Conservation (phyloP, 2,113 vertebrate genomes). For the Lampris incognitus region DNA sequence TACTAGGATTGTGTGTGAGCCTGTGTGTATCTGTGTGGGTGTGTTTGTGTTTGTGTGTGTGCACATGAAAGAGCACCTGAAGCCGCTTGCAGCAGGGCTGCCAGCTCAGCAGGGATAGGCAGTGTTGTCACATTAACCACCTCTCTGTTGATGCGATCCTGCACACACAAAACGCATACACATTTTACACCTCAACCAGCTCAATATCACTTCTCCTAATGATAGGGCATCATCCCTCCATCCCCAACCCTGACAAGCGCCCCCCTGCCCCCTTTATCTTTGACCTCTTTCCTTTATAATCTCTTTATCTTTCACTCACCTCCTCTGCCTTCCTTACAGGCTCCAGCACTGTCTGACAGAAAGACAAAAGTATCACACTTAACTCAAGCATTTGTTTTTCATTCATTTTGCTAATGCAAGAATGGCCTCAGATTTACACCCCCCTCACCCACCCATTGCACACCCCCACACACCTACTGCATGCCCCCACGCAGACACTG, state of each 20-base stretch:
- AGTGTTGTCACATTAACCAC: constrained; percentile 92
- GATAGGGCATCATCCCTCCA: neutral
- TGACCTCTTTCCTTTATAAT: constrained; percentile 56
- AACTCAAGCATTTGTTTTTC: constrained; percentile 41
- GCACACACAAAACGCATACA: constrained; percentile 12
- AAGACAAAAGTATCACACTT: constrained; percentile 62
- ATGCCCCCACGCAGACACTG: constrained; percentile 1
- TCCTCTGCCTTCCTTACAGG: constrained; percentile 82
- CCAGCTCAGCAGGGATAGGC: constrained; percentile 91
- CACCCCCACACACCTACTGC: too few relatives aligned
- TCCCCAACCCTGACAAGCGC: neutral
- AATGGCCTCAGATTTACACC: neutral
- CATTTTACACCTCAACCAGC: neutral
- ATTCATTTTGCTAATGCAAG: neutral
- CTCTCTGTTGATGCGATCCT: constrained; percentile 92
- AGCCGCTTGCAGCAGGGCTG: constrained; percentile 83
- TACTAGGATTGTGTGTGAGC: constrained; percentile 20
- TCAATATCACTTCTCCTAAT: too few relatives aligned
- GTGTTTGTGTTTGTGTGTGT: constrained; percentile 23
- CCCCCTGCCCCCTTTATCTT: constrained; percentile 2
- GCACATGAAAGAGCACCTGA: constrained; percentile 77
- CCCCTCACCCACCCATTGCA: too few relatives aligned
- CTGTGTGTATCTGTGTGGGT: constrained; percentile 3
- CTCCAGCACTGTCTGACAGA: constrained; percentile 81
- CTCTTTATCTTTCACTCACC: constrained; percentile 70